phyloP scores from a whole-genome alignment of 2,888 invertebrate species.

The Leptinotarsa haldemani region DNA sequence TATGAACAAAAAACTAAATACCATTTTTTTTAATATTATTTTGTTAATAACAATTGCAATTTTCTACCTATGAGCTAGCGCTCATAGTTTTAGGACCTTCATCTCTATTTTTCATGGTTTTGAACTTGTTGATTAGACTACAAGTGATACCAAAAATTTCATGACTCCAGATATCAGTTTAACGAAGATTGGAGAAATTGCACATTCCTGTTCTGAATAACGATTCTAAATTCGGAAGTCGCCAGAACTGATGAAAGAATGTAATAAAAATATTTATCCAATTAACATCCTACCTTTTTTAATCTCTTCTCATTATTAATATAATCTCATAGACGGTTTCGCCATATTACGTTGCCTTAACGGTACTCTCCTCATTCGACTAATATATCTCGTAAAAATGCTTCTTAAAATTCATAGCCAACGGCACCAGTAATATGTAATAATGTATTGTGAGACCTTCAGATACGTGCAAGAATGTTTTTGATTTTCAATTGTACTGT shows the following conservation, averaged over 20 bases:
- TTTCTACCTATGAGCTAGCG: no score
- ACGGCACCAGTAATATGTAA: slow-evolving; percentile 27
- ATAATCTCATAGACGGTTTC: slow-evolving; percentile 19
- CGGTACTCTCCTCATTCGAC: slow-evolving; percentile 22
- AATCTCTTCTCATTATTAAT: background rate
- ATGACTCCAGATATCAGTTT: no score
- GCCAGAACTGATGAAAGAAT: background rate
- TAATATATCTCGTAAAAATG: slow-evolving; percentile 24
- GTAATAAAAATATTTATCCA: background rate
- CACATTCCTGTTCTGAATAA: no score
- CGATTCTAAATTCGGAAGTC: background rate
- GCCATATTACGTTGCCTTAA: slow-evolving; percentile 25
- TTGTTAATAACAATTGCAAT: no score
- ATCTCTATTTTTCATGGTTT: no score
- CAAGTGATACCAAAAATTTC: no score
- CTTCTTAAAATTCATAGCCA: slow-evolving; percentile 32
- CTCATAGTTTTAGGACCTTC: no score
- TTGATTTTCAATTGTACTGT: slow-evolving; percentile 34
- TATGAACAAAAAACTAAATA: no score
- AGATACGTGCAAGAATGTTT: slow-evolving; percentile 39
- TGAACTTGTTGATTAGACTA: no score
- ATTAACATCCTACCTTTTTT: slow-evolving; percentile 8
- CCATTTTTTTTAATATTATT: no score
- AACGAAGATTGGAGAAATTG: no score
- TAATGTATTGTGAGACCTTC: slow-evolving; percentile 36